Conservation (phyloP, 2,113 vertebrate species). For the Physeter macrocephalus region DNA sequence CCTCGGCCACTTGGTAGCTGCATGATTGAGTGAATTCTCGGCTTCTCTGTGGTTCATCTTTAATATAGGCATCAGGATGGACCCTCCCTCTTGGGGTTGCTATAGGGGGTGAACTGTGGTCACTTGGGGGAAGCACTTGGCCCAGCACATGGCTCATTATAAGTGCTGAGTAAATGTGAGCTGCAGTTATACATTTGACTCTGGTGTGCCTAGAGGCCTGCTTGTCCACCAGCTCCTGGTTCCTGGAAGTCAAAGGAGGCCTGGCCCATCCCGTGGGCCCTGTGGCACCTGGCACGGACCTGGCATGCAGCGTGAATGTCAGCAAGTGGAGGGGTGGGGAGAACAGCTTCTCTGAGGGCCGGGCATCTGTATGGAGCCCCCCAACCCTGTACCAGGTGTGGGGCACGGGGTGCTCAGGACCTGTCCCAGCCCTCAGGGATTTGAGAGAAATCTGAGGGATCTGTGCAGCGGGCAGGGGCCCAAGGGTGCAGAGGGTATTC, state of each 20-base stretch:
- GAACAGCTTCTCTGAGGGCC: background rate
- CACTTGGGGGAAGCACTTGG: background rate
- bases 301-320: background rate
- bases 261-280: background rate
- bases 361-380: background rate
- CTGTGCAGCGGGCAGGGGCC: background rate
- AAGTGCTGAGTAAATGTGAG: background rate
- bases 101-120: background rate
- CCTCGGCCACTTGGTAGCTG: background rate
- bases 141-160: fast-evolving
- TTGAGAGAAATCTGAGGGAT: background rate
- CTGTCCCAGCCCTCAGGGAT: background rate
- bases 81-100: background rate
- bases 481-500: too few species aligned
- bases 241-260: background rate
- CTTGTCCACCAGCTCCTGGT: background rate
- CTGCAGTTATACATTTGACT: background rate
- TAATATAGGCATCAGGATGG: background rate
- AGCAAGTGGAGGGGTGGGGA: background rate
- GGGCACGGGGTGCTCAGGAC: too few species aligned
- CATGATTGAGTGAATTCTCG: background rate
- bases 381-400: background rate
- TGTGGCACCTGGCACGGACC: background rate
- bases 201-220: background rate
- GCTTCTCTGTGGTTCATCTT: background rate